A percentile compares a stretch with the other conserved stretches of the same genome.
These are phyloP conservation scores for Leptinotarsa juncta DNA, from an alignment of 2,888 invertebrate species.

Conservation along the genomic window DNA sequence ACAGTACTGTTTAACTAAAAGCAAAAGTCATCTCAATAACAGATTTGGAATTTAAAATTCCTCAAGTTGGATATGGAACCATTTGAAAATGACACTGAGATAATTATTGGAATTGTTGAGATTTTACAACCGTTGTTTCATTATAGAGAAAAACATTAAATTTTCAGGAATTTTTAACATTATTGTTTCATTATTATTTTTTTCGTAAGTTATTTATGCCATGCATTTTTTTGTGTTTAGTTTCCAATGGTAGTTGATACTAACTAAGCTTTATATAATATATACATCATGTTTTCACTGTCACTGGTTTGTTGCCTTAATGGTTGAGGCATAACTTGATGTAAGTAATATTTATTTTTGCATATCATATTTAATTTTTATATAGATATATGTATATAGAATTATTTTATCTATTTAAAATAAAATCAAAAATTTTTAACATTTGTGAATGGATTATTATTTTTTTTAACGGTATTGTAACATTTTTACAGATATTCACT, in stretches of 20 bases:
- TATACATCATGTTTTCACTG: conserved; percentile 21
- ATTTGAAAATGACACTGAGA: conserved; percentile 1
- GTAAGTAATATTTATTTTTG: conserved; percentile 45
- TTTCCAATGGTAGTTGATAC: conserved; percentile 23
- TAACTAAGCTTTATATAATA: conserved; percentile 28
- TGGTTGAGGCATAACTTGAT: conserved; percentile 36
- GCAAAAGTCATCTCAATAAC: background rate
- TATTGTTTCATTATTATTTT: conserved; percentile 15
- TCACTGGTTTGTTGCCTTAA: conserved; percentile 29
- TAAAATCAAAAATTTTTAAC: conserved; percentile 17
- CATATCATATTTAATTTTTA: conserved; percentile 47
- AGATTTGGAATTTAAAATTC: background rate
- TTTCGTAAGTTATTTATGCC: conserved; percentile 19
- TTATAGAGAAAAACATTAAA: conserved; percentile 10
- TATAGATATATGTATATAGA: conserved; percentile 47
- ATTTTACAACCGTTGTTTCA: conserved; percentile 13
- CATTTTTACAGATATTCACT: background rate
- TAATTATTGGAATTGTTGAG: conserved; percentile 16
- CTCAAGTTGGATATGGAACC: background rate
- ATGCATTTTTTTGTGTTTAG: conserved; percentile 24
- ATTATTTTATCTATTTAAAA: conserved; percentile 35
- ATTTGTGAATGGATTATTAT: conserved; percentile 3
- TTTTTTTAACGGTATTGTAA: background rate
- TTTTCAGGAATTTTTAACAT: conserved; percentile 1
- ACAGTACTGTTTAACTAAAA: background rate